phyloP scores from a whole-genome alignment of 1,140 invertebrate species.

The Drosophila arizonae region DNA sequence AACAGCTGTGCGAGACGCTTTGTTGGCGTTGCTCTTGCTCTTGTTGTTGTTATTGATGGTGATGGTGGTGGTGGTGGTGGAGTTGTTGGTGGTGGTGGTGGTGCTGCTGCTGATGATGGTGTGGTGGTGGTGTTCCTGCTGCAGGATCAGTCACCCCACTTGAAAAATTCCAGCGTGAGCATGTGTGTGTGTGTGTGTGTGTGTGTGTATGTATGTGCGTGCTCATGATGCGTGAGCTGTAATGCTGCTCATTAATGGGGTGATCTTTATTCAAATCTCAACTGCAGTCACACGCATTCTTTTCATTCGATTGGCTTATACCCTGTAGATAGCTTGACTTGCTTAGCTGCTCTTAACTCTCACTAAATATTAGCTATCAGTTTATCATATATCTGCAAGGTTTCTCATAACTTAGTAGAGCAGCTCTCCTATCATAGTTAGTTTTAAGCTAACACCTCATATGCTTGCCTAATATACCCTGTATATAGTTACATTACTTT shows the following conservation, averaged over 20 bases:
- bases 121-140: conserved; percentile 1
- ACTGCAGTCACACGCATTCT: conserved; percentile 3
- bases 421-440: too few species aligned
- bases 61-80: not conserved
- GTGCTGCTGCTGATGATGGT: not conserved
- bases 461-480: too few species aligned
- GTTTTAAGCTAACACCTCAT: too few species aligned
- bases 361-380: too few species aligned
- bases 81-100: conserved; percentile 1
- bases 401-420: too few species aligned
- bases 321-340: not conserved
- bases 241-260: conserved; percentile 23
- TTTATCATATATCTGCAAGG: too few species aligned
- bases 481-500: too few species aligned
- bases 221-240: conserved; percentile 6
- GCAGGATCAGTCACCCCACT: conserved; percentile 46
- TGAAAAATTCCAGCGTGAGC: conserved; percentile 10
- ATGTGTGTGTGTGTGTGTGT: not conserved
- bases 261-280: conserved; percentile 39
- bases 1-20: conserved; percentile 44
- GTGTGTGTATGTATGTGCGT: not conserved
- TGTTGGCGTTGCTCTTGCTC: not conserved
- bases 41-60: not conserved
- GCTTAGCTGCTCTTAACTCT: too few species aligned
- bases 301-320: not conserved